Evolutionary conservation across 2,113 vertebrate species (phyloP).

Genomic region (Nerophis lumbriciformis): DNA sequence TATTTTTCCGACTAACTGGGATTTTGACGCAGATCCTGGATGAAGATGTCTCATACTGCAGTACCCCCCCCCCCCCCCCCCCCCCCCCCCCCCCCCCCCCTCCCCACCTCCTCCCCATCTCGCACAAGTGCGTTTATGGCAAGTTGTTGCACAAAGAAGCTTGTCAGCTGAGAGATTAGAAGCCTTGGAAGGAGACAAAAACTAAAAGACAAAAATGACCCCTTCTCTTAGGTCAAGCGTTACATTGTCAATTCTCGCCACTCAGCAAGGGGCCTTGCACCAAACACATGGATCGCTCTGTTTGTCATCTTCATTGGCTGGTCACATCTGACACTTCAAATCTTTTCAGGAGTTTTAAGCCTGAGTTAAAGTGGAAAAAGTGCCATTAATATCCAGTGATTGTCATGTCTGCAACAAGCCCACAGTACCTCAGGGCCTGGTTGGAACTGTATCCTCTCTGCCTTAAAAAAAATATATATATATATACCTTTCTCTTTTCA

Average conservation of each 20-base stretch:
- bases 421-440: constrained; percentile 55
- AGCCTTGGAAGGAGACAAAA: constrained; percentile 37
- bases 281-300: constrained; percentile 9
- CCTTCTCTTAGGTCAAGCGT: constrained; percentile 16
- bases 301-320: constrained; percentile 12
- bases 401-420: constrained; percentile 27
- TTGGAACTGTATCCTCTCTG: constrained; percentile 29
- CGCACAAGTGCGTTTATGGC: constrained; percentile 40
- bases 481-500: constrained; percentile 29
- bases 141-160: constrained; percentile 45
- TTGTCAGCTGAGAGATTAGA: constrained; percentile 35
- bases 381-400: constrained; percentile 52
- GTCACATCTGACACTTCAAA: constrained; percentile 30
- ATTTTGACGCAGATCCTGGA: constrained; percentile 35
- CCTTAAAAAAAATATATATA: background rate
- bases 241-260: constrained; percentile 9
- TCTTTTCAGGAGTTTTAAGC: constrained; percentile 28
- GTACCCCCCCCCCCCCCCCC: no score
- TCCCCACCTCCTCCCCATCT: background rate
- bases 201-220: constrained; percentile 14
- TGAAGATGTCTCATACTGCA: background rate
- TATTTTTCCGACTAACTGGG: constrained; percentile 48
- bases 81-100: no score
- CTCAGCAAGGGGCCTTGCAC: constrained; percentile 1
- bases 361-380: constrained; percentile 45